phyloP scores from a whole-genome alignment of 2,113 vertebrate genomes.

The Pituophis catenifer region DNA sequence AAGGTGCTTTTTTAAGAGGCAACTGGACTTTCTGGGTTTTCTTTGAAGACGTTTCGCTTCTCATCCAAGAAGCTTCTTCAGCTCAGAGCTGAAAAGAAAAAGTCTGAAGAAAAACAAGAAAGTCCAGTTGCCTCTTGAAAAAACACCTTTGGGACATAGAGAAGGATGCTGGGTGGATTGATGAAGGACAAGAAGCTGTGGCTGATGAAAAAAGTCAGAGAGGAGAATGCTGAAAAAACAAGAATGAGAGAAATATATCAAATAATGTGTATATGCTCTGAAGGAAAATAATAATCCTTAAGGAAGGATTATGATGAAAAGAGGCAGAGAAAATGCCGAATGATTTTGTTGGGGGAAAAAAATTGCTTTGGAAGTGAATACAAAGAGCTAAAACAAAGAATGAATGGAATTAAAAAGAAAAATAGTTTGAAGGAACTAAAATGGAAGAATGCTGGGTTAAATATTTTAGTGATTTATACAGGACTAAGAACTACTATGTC shows the following conservation, averaged over 20 bases:
- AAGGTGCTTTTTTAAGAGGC: no score
- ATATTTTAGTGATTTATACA: neutral
- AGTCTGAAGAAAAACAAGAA: no score
- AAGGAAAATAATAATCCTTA: neutral
- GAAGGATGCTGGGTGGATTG: neutral
- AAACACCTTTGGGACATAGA: neutral
- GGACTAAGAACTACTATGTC: neutral
- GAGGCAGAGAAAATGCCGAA: neutral
- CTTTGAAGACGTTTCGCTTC: no score
- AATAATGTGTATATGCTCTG: neutral
- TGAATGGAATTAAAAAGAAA: neutral
- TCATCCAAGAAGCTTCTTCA: no score
- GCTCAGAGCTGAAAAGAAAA: no score
- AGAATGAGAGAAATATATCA: neutral
- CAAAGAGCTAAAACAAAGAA: neutral
- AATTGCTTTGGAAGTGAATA: neutral
- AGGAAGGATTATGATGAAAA: neutral
- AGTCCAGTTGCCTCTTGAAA: no score
- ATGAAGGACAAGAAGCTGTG: neutral
- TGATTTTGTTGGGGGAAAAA: neutral
- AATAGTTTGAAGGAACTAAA: neutral
- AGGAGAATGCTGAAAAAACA: neutral
- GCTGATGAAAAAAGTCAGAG: neutral
- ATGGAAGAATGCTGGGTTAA: neutral
- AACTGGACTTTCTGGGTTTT: no score